These are phyloP conservation scores for Corythoichthys haematopterus DNA, from an alignment of 2,113 vertebrate genomes.

Conservation along the genomic window DNA sequence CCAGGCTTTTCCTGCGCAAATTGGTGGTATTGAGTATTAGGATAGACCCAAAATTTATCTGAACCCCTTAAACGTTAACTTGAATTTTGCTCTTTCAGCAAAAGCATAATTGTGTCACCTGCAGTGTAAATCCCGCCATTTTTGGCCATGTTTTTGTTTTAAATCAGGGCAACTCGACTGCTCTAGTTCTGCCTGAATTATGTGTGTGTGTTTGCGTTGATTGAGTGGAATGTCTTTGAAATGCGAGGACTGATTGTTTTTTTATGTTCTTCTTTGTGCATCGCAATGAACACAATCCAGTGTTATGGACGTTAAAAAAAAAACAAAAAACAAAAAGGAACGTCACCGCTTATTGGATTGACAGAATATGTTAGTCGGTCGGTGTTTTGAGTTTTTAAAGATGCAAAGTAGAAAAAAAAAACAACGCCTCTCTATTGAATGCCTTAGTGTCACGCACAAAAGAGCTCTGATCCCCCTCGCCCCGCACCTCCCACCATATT, in stretches of 20 bases:
- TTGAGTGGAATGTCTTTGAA: constrained; percentile 53
- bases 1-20: too few species aligned
- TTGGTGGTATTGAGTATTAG: too few species aligned
- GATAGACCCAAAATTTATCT: too few species aligned
- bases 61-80: not conserved
- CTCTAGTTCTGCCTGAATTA: constrained; percentile 59
- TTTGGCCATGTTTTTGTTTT: not conserved
- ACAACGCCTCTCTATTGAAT: constrained; percentile 62
- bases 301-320: constrained; percentile 19
- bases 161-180: constrained; percentile 54
- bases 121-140: constrained; percentile 1
- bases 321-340: constrained; percentile 19
- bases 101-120: not conserved
- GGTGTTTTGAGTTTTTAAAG: constrained; percentile 54
- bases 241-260: constrained; percentile 31
- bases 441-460: constrained; percentile 65
- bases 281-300: constrained; percentile 42
- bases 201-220: constrained; percentile 35
- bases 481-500: constrained; percentile 20
- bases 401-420: constrained; percentile 52
- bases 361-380: constrained; percentile 67
- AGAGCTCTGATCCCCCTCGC: constrained; percentile 34
- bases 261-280: constrained; percentile 20
- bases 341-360: constrained; percentile 33
- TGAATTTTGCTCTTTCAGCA: not conserved